These are phyloP conservation scores for Ctenopoma multispine DNA, from an alignment of 2,797 vertebrate genomes.

Conservation along the genomic window DNA sequence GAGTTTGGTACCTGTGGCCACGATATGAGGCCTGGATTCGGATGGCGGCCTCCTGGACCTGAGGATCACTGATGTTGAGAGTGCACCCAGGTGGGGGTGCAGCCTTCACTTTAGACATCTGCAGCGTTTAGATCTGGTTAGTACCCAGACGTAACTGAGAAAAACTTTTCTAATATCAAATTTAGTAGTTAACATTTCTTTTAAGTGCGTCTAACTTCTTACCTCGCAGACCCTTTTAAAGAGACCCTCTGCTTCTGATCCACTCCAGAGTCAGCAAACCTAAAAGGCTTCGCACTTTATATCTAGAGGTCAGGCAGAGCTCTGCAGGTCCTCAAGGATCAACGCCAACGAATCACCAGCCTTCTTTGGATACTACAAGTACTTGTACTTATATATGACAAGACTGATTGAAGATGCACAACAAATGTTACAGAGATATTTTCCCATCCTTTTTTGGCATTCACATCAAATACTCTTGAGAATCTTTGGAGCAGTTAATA, in stretches of 20 bases:
- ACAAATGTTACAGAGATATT: slow-evolving; percentile 33
- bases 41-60: slow-evolving; percentile 81
- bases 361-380: slow-evolving; percentile 61
- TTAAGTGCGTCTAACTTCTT: slow-evolving; percentile 3
- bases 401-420: slow-evolving; percentile 58
- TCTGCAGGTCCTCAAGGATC: slow-evolving; percentile 30
- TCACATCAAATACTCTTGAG: slow-evolving; percentile 54
- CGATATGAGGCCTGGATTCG: slow-evolving; percentile 82
- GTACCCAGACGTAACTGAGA: neutral
- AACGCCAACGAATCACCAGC: slow-evolving; percentile 31
- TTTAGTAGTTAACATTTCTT: neutral
- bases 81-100: slow-evolving; percentile 69
- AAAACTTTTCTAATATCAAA: neutral
- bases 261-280: slow-evolving; percentile 33
- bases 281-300: slow-evolving; percentile 59
- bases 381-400: slow-evolving; percentile 14
- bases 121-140: slow-evolving; percentile 6
- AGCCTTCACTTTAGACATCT: slow-evolving; percentile 80
- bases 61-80: slow-evolving; percentile 78
- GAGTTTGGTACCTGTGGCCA: slow-evolving; percentile 72
- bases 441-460: slow-evolving; percentile 68
- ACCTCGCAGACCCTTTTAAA: slow-evolving; percentile 42
- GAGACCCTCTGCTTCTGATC: slow-evolving; percentile 18
- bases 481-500: slow-evolving; percentile 44
- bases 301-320: slow-evolving; percentile 44